Evolutionary conservation across 2,113 vertebrate genomes (phyloP).

Genomic region (Engystomops pustulosus): DNA sequence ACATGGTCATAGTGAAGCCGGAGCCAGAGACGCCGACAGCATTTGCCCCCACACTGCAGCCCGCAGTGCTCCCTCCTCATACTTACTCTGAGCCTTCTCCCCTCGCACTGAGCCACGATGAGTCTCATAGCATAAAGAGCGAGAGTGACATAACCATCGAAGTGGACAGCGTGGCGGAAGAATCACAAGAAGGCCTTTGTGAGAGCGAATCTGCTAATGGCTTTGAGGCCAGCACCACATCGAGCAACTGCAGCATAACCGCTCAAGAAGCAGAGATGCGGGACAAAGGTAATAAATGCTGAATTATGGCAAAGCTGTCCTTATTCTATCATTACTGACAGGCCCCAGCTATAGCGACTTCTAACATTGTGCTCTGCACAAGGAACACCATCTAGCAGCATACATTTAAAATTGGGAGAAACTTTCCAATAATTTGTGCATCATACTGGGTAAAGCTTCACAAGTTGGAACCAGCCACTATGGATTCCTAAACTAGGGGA

Average conservation of each 20-base stretch:
- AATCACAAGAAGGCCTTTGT: conserved; percentile 82
- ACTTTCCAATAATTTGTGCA: too few relatives aligned
- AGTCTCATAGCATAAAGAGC: conserved; percentile 77
- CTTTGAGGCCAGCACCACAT: conserved; percentile 80
- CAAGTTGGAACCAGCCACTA: too few relatives aligned
- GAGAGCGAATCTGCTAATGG: conserved; percentile 83
- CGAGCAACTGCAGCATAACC: conserved; percentile 76
- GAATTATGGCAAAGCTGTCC: background rate
- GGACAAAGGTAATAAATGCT: conserved; percentile 78
- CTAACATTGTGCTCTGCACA: background rate
- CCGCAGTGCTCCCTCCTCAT: conserved; percentile 61
- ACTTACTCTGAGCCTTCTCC: conserved; percentile 72
- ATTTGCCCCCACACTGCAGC: conserved; percentile 66
- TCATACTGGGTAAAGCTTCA: too few relatives aligned
- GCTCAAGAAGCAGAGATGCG: conserved; percentile 78
- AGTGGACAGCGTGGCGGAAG: conserved; percentile 82
- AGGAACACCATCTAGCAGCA: background rate
- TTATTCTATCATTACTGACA: background rate
- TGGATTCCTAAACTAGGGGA: background rate
- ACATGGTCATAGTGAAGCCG: conserved; percentile 69
- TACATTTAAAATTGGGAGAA: too few relatives aligned
- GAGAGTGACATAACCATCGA: conserved; percentile 83
- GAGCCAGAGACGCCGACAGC: conserved; percentile 63
- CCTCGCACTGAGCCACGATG: conserved; percentile 77
- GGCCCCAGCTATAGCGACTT: background rate